Evolutionary conservation across 2,113 vertebrate species (phyloP).

Genomic region (Oreochromis tanganicae): DNA sequence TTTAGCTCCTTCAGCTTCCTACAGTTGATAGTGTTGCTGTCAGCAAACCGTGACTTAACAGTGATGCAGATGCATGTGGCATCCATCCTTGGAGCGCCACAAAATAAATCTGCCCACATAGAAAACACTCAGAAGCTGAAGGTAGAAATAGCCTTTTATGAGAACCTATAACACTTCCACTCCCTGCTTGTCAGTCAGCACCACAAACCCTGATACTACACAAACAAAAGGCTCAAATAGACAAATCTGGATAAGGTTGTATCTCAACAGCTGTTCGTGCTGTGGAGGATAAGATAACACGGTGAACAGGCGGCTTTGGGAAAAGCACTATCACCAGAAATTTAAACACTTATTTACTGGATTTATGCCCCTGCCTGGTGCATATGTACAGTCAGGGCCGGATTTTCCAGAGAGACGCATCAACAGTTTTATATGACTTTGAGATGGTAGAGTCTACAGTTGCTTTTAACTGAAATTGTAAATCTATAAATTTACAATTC

Average conservation of each 20-base stretch:
- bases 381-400: neutral
- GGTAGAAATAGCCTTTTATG: neutral
- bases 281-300: neutral
- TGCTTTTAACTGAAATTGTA: neutral
- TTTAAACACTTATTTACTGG: neutral
- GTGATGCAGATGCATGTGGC: neutral
- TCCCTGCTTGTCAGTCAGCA: neutral
- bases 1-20: slow-evolving; percentile 16
- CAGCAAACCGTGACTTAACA: neutral
- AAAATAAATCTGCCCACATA: neutral
- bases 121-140: neutral
- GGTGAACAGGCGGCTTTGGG: neutral
- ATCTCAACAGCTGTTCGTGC: slow-evolving; percentile 3
- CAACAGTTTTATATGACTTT: neutral
- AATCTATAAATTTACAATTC: neutral
- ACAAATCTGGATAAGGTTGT: slow-evolving; percentile 5
- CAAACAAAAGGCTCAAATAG: slow-evolving; percentile 17
- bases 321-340: neutral
- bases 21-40: neutral
- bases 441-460: neutral
- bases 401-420: neutral
- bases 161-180: neutral
- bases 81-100: neutral
- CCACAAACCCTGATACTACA: neutral
- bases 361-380: neutral